Evolutionary conservation across 2,888 invertebrate genomes (phyloP).

Genomic region (Serripes groenlandicus): DNA sequence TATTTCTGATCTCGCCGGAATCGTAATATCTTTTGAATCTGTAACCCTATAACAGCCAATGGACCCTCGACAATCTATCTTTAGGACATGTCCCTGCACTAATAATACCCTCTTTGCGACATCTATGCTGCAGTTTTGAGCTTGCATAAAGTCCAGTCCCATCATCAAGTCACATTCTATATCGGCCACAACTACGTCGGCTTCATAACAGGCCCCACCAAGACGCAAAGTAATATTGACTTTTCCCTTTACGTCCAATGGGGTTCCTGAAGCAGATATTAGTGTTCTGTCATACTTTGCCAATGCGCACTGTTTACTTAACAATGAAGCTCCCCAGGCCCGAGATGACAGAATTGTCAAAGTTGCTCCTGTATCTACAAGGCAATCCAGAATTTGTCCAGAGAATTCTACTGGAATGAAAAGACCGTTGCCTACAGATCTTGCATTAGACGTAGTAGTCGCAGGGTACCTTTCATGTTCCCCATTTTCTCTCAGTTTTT

Average conservation of each 20-base stretch:
- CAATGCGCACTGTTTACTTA: background rate
- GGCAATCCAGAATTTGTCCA: background rate
- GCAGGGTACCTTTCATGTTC: background rate
- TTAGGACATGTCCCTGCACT: background rate
- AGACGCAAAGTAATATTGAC: background rate
- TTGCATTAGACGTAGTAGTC: background rate
- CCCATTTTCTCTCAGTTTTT: background rate
- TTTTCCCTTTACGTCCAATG: constrained; percentile 27
- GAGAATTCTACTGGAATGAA: background rate
- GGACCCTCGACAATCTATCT: background rate
- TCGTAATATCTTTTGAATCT: background rate
- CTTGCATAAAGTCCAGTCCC: constrained; percentile 28
- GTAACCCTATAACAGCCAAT: constrained; percentile 2
- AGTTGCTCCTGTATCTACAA: constrained; percentile 21
- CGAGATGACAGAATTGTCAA: constrained; percentile 22
- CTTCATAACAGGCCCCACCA: constrained; percentile 1
- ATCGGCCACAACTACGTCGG: constrained; percentile 34
- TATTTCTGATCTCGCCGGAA: constrained; percentile 6
- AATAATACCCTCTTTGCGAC: background rate
- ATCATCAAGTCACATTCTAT: constrained; percentile 29
- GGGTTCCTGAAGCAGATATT: constrained; percentile 18
- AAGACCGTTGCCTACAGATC: background rate
- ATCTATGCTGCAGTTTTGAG: constrained; percentile 18
- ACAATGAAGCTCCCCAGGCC: constrained; percentile 2
- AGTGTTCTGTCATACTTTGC: constrained; percentile 14